A percentile compares a stretch with the other conserved stretches of the same genome.
Evolutionary conservation across 2,113 vertebrate species (phyloP).

Genomic region (Synodontis membranacea): DNA sequence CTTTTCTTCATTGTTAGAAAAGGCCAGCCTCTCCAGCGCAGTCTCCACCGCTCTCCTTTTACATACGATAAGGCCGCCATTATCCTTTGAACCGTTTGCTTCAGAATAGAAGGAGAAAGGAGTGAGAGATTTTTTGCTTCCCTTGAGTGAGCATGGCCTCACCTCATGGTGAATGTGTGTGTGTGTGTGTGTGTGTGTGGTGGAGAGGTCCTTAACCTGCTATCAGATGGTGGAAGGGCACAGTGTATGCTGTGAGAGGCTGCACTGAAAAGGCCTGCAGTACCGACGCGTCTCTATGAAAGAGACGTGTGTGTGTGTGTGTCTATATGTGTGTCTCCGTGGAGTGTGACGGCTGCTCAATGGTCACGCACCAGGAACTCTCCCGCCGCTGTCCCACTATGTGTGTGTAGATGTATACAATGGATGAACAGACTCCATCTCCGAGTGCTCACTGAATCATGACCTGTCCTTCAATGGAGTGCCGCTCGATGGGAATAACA

Average conservation of each 20-base stretch:
- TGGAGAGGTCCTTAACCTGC: constrained; percentile 79
- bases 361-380: constrained; percentile 69
- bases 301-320: constrained; percentile 37
- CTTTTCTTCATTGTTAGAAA: constrained; percentile 76
- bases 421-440: constrained; percentile 37
- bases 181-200: constrained; percentile 72
- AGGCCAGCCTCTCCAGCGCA: constrained; percentile 72
- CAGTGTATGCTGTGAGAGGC: constrained; percentile 76
- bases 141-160: constrained; percentile 58
- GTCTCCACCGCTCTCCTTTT: constrained; percentile 71
- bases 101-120: constrained; percentile 70
- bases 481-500: neutral
- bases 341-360: constrained; percentile 69
- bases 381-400: constrained; percentile 62
- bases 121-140: constrained; percentile 73
- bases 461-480: constrained; percentile 28
- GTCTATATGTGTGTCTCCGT: constrained; percentile 61
- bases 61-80: constrained; percentile 78
- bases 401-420: constrained; percentile 34
- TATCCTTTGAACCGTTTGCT: constrained; percentile 74
- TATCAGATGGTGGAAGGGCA: constrained; percentile 75
- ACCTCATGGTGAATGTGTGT: constrained; percentile 41
- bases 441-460: constrained; percentile 25
- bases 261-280: constrained; percentile 74
- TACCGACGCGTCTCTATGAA: constrained; percentile 68